These are phyloP conservation scores for Premnoplex brunnescens DNA, from an alignment of 2,797 vertebrate species.

Conservation along the genomic window DNA sequence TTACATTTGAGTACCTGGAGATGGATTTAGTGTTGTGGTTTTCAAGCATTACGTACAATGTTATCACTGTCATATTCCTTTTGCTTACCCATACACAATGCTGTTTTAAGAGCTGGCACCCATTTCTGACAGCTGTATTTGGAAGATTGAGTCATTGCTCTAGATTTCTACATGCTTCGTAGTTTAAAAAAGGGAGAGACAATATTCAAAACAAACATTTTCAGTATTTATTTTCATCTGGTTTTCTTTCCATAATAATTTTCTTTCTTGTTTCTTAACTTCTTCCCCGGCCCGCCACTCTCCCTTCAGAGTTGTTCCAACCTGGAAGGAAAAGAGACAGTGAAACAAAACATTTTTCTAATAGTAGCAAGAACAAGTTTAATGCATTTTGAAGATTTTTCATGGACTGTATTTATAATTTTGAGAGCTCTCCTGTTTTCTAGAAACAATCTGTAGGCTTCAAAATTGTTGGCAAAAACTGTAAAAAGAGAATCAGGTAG, in stretches of 20 bases:
- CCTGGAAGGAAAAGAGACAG: neutral
- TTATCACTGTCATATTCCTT: neutral
- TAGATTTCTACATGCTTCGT: constrained; percentile 23
- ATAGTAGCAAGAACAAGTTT: neutral
- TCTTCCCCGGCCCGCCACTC: neutral
- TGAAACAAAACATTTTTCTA: neutral
- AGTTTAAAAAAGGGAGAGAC: neutral
- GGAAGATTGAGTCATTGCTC: constrained; percentile 25
- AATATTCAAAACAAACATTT: constrained; percentile 2
- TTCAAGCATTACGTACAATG: neutral
- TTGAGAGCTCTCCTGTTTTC: neutral
- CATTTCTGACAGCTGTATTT: constrained; percentile 62
- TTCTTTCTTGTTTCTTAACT: neutral
- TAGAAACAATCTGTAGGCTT: neutral
- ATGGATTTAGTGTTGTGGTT: neutral
- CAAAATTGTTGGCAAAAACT: neutral
- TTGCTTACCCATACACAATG: neutral
- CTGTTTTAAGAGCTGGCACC: constrained; percentile 24
- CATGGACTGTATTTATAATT: neutral
- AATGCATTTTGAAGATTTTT: neutral
- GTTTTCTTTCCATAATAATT: neutral
- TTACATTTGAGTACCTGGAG: neutral
- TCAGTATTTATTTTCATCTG: neutral
- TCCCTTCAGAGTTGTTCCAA: neutral
- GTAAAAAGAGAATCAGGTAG: neutral